Base-by-base conservation (phyloP, 2,113 vertebrate species). In the Leptocoma aspasia region DNA sequence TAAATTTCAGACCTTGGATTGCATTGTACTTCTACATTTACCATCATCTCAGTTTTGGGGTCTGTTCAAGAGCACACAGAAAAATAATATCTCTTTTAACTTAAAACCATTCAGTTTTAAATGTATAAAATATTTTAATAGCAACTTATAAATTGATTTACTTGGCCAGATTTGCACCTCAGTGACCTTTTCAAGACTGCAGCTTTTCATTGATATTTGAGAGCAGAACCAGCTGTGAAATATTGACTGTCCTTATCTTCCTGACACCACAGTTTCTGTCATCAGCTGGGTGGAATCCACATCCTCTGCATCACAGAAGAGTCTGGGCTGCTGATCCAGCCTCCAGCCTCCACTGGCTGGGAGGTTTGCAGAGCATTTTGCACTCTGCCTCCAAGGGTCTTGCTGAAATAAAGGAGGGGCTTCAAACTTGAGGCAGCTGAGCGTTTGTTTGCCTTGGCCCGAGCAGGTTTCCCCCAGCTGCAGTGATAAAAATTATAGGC, bases 381-480 rank as follows among this genome's bases (percentile, higher is more conserved):
- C 2, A 0, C 17, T 27, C 11, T 27, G 11, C 17, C 35, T 35
- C 26, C n/a, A 10, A 20, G 15, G 0, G 0, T 15, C 21, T 86
- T 41, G 70, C 53, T 18, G 13, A 82, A 87, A 72, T n/a, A 37
- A 76, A 89, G 77, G 7, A 17, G 7, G 10, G 7, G 22, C 20
- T 75, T 49, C 15, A 41, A 28, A 52, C 35, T 1, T 37, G 41
- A 68, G 39, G 49, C 24, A 54, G 45, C 18, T 11, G 76, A 89
- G 17, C 8, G 3, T 37, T 86, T 52, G 7, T 41, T 76, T 84
- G 37, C 59, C 63, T 82, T 61, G 50, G 41, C n/a, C 53, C 28
- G 33, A 65, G 22, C 44, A 35, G 37, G 28, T 78, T 17, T 49
- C 60, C 28, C 60, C 41, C n/a, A 44, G 0, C 17, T n/a, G 42